Conservation (phyloP, 2,797 vertebrate species). For the Prionace glauca region DNA sequence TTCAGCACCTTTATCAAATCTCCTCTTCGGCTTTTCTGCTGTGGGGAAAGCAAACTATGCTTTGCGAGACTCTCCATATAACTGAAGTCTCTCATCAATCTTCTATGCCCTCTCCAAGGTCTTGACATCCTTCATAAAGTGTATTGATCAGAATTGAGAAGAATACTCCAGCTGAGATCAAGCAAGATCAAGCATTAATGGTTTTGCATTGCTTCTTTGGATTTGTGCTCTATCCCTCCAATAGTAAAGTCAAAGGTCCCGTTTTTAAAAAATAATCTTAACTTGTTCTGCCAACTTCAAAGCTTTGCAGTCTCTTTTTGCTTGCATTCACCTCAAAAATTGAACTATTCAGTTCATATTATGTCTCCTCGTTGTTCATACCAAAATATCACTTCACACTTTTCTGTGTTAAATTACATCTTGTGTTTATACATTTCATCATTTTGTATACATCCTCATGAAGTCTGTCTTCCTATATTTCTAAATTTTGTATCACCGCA, state of each 20-base stretch:
- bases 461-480: too few relatives aligned
- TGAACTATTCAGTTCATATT: neutral
- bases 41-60: too few relatives aligned
- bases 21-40: too few relatives aligned
- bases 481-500: too few relatives aligned
- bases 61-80: too few relatives aligned
- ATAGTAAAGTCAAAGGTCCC: neutral
- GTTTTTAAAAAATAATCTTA: neutral
- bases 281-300: neutral
- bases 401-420: neutral
- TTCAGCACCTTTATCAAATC: too few relatives aligned
- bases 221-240: neutral
- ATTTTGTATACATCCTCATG: too few relatives aligned
- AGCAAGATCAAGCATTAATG: neutral
- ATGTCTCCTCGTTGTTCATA: neutral
- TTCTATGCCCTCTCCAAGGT: neutral
- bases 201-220: neutral
- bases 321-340: neutral
- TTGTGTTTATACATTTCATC: neutral
- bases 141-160: neutral
- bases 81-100: too few relatives aligned
- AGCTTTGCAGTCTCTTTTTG: neutral
- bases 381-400: neutral
- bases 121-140: neutral
- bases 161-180: neutral